These are phyloP conservation scores for Epicauta chinensis DNA, from an alignment of 1,140 invertebrate genomes.

Conservation along the genomic window DNA sequence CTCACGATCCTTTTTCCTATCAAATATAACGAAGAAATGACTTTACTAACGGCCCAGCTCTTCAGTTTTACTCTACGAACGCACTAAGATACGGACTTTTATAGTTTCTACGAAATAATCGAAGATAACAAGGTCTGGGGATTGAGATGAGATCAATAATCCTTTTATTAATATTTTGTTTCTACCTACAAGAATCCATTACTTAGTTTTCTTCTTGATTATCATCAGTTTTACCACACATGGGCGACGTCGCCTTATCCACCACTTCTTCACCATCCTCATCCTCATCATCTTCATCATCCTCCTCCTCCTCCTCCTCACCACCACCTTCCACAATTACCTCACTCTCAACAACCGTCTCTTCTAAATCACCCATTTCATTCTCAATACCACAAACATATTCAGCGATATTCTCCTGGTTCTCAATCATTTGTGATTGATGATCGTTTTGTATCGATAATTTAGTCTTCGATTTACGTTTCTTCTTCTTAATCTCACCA, in stretches of 20 bases:
- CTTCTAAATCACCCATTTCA: conserved; percentile 8
- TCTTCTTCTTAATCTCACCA: conserved; percentile 25
- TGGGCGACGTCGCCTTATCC: conserved; percentile 37
- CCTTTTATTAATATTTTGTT: too few species aligned
- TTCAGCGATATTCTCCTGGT: background rate
- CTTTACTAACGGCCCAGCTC: too few species aligned
- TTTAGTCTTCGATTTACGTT: conserved; percentile 24
- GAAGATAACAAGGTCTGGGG: too few species aligned
- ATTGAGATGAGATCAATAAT: too few species aligned
- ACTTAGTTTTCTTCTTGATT: too few species aligned
- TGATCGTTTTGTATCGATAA: conserved; percentile 1
- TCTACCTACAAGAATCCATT: too few species aligned
- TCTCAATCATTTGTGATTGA: background rate
- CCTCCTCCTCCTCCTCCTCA: conserved; percentile 9
- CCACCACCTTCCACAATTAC: conserved; percentile 6
- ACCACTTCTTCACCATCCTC: conserved; percentile 6
- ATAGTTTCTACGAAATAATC: too few species aligned
- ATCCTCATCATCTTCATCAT: conserved; percentile 11
- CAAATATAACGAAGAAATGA: too few species aligned
- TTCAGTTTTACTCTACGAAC: too few species aligned
- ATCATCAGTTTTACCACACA: background rate
- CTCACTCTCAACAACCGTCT: conserved; percentile 6
- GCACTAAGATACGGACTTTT: too few species aligned
- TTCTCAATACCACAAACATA: conserved; percentile 7
- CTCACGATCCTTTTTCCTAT: too few species aligned